These are phyloP conservation scores for Sinosuthora webbiana DNA, from an alignment of 2,113 vertebrate genomes.

Conservation along the genomic window DNA sequence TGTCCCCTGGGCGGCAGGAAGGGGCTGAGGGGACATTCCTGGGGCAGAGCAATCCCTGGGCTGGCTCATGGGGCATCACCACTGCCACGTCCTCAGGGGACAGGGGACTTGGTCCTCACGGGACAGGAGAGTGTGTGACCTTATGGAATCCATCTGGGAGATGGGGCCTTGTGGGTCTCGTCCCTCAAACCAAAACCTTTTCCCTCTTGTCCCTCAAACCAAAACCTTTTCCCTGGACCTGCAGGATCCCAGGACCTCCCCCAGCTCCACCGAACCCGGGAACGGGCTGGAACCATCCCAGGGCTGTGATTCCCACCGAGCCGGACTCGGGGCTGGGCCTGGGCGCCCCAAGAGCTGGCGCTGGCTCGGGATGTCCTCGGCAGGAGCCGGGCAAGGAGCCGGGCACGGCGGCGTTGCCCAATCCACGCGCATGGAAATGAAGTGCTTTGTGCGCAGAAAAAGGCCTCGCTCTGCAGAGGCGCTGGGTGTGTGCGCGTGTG, in stretches of 20 bases:
- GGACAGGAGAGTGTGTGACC: rapidly evolving
- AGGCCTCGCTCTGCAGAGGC: neutral
- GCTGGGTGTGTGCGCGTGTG: conserved; percentile 36
- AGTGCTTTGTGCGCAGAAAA: conserved; percentile 8
- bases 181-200: neutral
- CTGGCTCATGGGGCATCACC: neutral
- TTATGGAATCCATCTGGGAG: neutral
- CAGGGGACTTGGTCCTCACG: rapidly evolving
- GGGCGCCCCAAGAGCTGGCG: rapidly evolving
- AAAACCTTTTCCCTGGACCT: neutral
- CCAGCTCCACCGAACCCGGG: neutral
- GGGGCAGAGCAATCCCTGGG: neutral
- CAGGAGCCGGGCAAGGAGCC: neutral
- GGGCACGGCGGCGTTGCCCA: neutral
- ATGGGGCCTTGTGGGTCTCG: neutral
- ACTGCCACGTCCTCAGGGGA: rapidly evolving
- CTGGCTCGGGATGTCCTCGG: rapidly evolving
- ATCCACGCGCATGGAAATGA: neutral
- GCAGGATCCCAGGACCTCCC: neutral
- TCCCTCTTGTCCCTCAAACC: neutral
- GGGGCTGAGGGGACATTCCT: neutral
- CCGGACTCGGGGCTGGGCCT: rapidly evolving
- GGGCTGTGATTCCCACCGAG: rapidly evolving
- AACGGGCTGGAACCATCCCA: rapidly evolving
- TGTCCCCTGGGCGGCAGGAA: neutral